Evolutionary conservation across 2,888 invertebrate genomes (phyloP).

Genomic region (Zootermopsis nevadensis): DNA sequence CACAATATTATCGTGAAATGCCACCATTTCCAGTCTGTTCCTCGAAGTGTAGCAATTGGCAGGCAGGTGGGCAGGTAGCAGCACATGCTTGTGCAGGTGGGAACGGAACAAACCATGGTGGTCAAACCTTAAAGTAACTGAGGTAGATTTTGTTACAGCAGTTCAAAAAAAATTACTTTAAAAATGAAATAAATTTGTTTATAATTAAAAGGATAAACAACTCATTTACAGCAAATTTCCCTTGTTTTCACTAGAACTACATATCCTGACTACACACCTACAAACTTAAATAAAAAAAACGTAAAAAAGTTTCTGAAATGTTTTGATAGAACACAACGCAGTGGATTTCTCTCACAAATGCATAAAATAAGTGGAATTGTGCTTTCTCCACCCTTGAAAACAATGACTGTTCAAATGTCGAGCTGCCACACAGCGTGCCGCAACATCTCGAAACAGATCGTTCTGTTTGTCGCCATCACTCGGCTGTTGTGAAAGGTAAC

Average conservation of each 20-base stretch:
- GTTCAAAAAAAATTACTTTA: slow-evolving; percentile 16
- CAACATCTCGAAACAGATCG: too few species aligned
- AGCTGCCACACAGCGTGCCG: neutral
- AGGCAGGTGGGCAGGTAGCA: neutral
- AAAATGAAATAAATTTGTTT: slow-evolving; percentile 22
- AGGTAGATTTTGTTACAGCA: slow-evolving; percentile 26
- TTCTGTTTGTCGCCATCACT: too few species aligned
- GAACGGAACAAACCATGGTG: neutral
- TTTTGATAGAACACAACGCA: slow-evolving; percentile 31
- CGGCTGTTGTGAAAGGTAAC: too few species aligned
- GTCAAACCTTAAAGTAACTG: slow-evolving; percentile 9
- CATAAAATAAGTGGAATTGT: slow-evolving; percentile 11
- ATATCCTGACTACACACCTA: slow-evolving; percentile 11
- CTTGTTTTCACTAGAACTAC: neutral
- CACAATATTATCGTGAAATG: slow-evolving; percentile 2
- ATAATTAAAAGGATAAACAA: slow-evolving; percentile 2
- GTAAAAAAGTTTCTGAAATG: neutral
- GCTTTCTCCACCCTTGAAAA: neutral
- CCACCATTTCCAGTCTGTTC: slow-evolving; percentile 15
- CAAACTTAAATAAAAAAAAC: neutral
- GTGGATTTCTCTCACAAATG: slow-evolving; percentile 37
- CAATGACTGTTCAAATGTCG: neutral
- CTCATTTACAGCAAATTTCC: neutral
- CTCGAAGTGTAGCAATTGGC: neutral
- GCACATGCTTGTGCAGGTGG: neutral